Evolutionary conservation across 2,113 vertebrate genomes (phyloP), one percentile per base, ranked within the genome.

Genomic region (Colistium nudipinnis): DNA sequence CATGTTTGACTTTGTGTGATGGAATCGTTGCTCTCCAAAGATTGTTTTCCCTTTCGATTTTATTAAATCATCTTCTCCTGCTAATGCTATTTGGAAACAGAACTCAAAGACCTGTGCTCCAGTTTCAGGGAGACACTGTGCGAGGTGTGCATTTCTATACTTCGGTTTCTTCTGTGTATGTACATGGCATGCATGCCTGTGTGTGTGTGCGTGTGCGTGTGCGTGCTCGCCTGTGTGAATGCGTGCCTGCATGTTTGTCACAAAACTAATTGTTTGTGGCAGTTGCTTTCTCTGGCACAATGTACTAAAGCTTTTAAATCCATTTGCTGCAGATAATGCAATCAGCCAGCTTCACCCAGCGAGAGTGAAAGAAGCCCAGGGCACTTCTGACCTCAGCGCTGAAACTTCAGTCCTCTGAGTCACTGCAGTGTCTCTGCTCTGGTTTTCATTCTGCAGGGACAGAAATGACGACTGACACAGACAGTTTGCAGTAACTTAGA

Each of bases 271-370:
- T 78, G 87, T 76, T 79, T 65, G 49, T 86, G 84, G 78, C 82
- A 85, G 83, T 64, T 80, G 64, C 59, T 81, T 78, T 83, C 84
- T 83, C 77, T 81, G 78, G 62, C 52, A 39, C 75, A 72, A 81
- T 88, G 85, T 87, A 80, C 64, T 77, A 54, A 77, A 83, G 68
- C 78, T 84, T 85, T 88, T 72, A 87, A 85, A 86, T 80, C 76
- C 43, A 62, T 87, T 87, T 80, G 74, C 73, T 57, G 63, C 53
- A 54, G 72, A 71, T 87, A 87, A 90, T 84, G 56, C 65, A 76
- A 84, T 90, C 67, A 86, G 52, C 47, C 69, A 14, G 47, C 60
- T 63, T 70, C 51, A 74, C 47, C 53, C 62, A 56, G 66, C 75
- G 69, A 57, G 62, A 74, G 61, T 48, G 68, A 70, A 36, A 64